Conservation (phyloP, 2,888 invertebrate species). For the Hirudinaria manillensis region DNA sequence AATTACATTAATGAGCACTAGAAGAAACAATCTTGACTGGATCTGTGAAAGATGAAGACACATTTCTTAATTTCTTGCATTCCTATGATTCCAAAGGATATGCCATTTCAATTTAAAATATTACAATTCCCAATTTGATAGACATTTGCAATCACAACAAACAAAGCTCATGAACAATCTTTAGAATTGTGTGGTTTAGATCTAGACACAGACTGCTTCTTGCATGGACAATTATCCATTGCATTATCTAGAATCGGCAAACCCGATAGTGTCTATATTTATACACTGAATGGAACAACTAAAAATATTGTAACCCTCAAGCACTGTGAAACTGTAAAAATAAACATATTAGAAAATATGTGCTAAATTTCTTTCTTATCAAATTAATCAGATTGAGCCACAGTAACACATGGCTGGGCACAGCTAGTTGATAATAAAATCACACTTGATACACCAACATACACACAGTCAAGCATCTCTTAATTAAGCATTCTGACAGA, state of each 20-base stretch:
- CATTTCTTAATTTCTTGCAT: constrained; percentile 40
- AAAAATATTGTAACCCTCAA: too few species aligned
- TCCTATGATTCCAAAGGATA: constrained; percentile 39
- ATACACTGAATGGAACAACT: constrained; percentile 22
- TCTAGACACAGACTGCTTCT: too few species aligned
- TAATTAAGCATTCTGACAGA: too few species aligned
- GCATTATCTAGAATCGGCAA: constrained; percentile 33
- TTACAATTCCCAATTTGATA: background rate
- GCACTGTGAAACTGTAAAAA: too few species aligned
- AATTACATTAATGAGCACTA: constrained; percentile 35
- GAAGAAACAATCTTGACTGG: constrained; percentile 39
- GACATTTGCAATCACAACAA: background rate
- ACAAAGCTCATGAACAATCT: background rate
- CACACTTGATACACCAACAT: too few species aligned
- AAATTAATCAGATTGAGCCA: too few species aligned
- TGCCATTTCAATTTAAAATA: background rate
- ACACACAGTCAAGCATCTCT: too few species aligned
- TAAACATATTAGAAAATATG: too few species aligned
- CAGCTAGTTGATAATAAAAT: too few species aligned
- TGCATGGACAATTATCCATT: too few species aligned
- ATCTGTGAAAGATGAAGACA: constrained; percentile 37
- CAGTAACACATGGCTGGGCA: too few species aligned
- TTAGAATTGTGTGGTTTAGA: constrained; percentile 34
- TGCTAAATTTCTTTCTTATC: too few species aligned
- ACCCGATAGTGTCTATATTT: constrained; percentile 16